Evolutionary conservation across 2,113 vertebrate species (phyloP).

Genomic region (Poeciliopsis occidentalis): DNA sequence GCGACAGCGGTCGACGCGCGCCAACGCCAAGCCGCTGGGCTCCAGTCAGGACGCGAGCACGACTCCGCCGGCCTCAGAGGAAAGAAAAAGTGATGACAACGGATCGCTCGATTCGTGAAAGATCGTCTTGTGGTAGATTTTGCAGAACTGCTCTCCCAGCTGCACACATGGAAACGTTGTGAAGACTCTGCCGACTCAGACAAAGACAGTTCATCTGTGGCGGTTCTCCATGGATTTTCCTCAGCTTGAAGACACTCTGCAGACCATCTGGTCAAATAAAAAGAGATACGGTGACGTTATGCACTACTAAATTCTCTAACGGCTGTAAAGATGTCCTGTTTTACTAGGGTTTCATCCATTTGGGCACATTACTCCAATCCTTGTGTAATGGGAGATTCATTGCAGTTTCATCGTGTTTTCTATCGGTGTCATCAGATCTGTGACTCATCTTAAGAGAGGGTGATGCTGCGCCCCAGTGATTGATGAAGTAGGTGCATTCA

Average conservation of each 20-base stretch:
- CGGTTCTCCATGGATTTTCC: slow-evolving; percentile 4
- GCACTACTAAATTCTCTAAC: slow-evolving; percentile 12
- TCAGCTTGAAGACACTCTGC: slow-evolving; percentile 16
- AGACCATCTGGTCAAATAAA: background rate
- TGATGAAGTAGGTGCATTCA: slow-evolving; percentile 21
- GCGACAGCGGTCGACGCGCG: slow-evolving; percentile 81
- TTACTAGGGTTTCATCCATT: slow-evolving; percentile 18
- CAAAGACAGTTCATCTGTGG: background rate
- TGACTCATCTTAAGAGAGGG: slow-evolving; percentile 4
- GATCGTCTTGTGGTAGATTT: background rate
- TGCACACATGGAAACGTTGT: background rate
- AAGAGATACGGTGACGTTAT: slow-evolving; percentile 7
- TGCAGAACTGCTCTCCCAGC: slow-evolving; percentile 2
- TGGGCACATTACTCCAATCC: slow-evolving; percentile 2
- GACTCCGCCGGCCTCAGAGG: slow-evolving; percentile 72
- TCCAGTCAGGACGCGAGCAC: slow-evolving; percentile 76
- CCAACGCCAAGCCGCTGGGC: slow-evolving; percentile 84
- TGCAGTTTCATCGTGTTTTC: slow-evolving; percentile 8
- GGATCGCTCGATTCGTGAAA: slow-evolving; percentile 63
- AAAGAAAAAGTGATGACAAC: slow-evolving; percentile 61
- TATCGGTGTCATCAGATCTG: slow-evolving; percentile 2
- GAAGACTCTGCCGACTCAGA: slow-evolving; percentile 34
- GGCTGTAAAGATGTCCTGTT: slow-evolving; percentile 13
- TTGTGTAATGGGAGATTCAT: slow-evolving; percentile 6
- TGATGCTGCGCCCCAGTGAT: background rate